Evolutionary conservation across 2,797 vertebrate genomes (phyloP).

Genomic region (Tapera naevia): DNA sequence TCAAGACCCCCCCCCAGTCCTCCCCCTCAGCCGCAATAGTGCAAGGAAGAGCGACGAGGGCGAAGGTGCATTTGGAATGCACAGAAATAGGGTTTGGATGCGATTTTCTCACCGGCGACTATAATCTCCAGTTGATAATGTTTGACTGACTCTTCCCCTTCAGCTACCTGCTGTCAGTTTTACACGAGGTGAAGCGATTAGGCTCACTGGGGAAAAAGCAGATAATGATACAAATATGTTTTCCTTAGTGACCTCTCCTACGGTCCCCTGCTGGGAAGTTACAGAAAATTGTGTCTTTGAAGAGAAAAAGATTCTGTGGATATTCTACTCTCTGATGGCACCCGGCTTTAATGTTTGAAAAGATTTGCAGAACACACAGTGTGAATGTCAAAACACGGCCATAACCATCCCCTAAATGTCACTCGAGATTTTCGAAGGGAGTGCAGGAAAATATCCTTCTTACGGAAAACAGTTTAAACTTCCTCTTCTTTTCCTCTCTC

Average conservation of each 20-base stretch:
- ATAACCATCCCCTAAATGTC: not conserved
- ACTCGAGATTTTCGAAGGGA: not conserved
- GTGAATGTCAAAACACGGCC: not conserved
- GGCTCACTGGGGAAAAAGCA: not conserved
- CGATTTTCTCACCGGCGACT: not conserved
- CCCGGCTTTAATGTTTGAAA: not conserved
- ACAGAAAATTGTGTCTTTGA: not conserved
- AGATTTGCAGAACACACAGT: not conserved
- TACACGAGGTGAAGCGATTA: not conserved
- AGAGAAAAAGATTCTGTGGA: not conserved
- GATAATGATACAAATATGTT: not conserved
- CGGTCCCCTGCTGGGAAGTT: not conserved
- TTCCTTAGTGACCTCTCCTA: not conserved
- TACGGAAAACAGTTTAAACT: not conserved
- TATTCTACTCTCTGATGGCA: not conserved
- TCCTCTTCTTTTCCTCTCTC: rapidly evolving
- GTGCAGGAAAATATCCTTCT: not conserved
- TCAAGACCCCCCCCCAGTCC: too few relatives aligned
- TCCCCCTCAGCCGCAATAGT: not conserved
- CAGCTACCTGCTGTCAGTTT: conserved; percentile 5
- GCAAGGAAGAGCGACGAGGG: not conserved
- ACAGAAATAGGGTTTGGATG: not conserved
- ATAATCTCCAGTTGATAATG: not conserved
- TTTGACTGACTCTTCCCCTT: not conserved
- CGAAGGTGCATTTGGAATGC: not conserved